Conservation (phyloP, 2,888 invertebrate species). For the Drosophila prolongata region DNA sequence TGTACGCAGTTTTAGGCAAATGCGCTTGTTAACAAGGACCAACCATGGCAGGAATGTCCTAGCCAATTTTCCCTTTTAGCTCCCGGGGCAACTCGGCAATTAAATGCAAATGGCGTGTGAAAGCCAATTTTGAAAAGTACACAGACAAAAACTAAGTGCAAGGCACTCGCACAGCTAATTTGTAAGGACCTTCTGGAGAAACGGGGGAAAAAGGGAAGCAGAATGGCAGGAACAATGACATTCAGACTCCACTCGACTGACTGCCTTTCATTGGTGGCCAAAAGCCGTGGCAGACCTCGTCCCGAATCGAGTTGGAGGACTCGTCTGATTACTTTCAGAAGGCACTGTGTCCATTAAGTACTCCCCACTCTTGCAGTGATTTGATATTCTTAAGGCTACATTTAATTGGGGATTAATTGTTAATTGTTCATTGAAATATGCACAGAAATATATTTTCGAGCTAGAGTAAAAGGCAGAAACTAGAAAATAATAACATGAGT, state of each 20-base stretch:
- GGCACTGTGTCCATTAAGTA: neutral
- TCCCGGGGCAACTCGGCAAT: conserved; percentile 57
- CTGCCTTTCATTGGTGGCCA: conserved; percentile 56
- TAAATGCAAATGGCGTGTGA: conserved; percentile 81
- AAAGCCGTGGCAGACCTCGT: conserved; percentile 52
- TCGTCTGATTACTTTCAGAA: conserved; percentile 1
- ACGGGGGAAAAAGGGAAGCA: conserved; percentile 1
- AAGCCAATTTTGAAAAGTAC: conserved; percentile 77
- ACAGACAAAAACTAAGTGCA: conserved; percentile 71
- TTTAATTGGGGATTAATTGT: conserved; percentile 15
- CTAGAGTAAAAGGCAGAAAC: no score
- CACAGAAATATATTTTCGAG: no score
- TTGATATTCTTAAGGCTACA: neutral
- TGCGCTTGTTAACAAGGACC: conserved; percentile 69
- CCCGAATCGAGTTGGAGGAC: neutral
- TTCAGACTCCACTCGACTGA: conserved; percentile 65
- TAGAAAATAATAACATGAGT: no score
- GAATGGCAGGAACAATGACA: conserved; percentile 39
- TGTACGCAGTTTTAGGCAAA: conserved; percentile 64
- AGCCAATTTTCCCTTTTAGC: neutral
- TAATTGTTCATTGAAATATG: neutral
- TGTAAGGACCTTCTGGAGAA: conserved; percentile 38
- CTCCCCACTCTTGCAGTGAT: neutral
- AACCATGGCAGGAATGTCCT: conserved; percentile 23
- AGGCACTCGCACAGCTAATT: conserved; percentile 70